Evolutionary conservation across 2,113 vertebrate genomes (phyloP), one percentile per base, ranked within the genome.

Genomic region (Ailuropoda melanoleuca): DNA sequence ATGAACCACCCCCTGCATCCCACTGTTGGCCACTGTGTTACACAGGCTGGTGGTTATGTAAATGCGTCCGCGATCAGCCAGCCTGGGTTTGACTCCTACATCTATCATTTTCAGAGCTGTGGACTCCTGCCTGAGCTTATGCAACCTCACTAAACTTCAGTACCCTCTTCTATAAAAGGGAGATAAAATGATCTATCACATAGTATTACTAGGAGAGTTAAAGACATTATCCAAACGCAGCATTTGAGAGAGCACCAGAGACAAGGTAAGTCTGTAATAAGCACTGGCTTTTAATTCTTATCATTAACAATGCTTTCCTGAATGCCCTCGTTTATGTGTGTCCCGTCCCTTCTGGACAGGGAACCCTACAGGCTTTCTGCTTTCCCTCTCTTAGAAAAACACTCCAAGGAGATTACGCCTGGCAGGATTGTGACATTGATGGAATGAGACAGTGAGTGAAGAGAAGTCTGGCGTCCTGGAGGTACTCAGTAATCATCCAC

Each of bases 151-250:
- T 88, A 53, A 80, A 94, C 53, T 55, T 77, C 13, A 75, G 34
- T 43, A 85, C 55, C 53, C 34, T 94, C 81, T 77, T 94, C 34
- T 80, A 14, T 48, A 90, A 96, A 90, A 97, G 7, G 14, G 8
- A 95, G 84, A 75, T 58, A 62, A 83, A 95, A 90, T 66, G 3
- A 86, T 53, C 43, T 55, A 39, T 53, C 53, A 72, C 19, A 2
- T 8, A 78, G 50, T 50, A 8, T 21, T 60, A 31, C 55, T 62
- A 4, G 24, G 56, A 66, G 46, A 91, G 26, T 64, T 80, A 81
- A 66, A 37, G 56, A 94, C 37, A 64, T 39, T 87, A 93, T 77
- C 56, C 39, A 90, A 97, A 78, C 24, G 93, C 78, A 85, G 62
- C 34, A 46, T 50, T 4, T 18, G 48, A 66, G 53, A 83, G 4